Conservation (phyloP, 2,797 vertebrate species). For the Karalla daura region DNA sequence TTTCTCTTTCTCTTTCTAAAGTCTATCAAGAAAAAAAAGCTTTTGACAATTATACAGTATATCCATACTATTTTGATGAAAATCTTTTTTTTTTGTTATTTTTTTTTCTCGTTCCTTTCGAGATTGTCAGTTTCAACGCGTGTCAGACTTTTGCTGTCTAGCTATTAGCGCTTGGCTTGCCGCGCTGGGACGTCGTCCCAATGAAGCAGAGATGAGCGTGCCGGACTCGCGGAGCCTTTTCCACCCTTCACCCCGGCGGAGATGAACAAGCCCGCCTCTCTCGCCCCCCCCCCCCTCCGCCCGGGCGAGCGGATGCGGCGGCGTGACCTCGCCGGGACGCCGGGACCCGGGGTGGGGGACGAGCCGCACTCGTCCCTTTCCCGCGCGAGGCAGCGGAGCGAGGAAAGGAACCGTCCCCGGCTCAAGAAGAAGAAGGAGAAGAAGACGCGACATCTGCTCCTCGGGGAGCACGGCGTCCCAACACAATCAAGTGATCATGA, state of each 20-base stretch:
- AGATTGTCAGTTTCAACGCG: slow-evolving; percentile 56
- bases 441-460: slow-evolving; percentile 27
- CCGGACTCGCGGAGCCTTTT: slow-evolving; percentile 53
- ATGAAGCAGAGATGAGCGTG: slow-evolving; percentile 49
- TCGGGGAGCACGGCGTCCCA: slow-evolving; percentile 43
- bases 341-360: too few species aligned
- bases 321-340: too few species aligned
- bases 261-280: too few species aligned
- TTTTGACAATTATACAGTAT: slow-evolving; percentile 73
- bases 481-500: slow-evolving; percentile 59
- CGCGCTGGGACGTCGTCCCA: slow-evolving; percentile 40
- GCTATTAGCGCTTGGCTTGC: slow-evolving; percentile 66
- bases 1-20: slow-evolving; percentile 54
- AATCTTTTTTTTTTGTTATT: slow-evolving; percentile 18
- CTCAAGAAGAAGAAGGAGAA: slow-evolving; percentile 2
- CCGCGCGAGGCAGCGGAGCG: too few species aligned
- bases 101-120: slow-evolving; percentile 47
- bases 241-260: too few species aligned
- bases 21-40: slow-evolving; percentile 80
- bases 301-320: too few species aligned
- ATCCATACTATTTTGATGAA: slow-evolving; percentile 65
- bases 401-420: slow-evolving; percentile 41
- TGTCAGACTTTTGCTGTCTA: slow-evolving; percentile 60
- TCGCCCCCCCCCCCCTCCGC: too few species aligned
- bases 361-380: too few species aligned